A percentile compares a stretch with the other conserved stretches of the same genome.
Evolutionary conservation across 2,113 vertebrate genomes (phyloP).

Genomic region (Nibea albiflora): DNA sequence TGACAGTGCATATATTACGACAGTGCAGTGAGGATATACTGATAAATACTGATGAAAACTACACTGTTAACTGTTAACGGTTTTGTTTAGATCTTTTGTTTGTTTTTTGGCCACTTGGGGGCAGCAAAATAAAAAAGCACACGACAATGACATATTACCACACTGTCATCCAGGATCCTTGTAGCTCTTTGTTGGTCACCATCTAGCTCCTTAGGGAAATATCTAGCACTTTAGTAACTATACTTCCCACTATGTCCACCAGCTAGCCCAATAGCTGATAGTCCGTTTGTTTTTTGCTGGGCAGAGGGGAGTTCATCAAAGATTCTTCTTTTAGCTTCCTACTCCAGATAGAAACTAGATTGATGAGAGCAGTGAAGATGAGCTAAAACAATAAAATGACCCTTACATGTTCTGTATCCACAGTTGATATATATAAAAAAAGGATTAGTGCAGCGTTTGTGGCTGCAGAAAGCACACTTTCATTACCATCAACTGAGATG

Average conservation of each 20-base stretch:
- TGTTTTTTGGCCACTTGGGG: neutral
- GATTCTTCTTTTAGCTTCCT: neutral
- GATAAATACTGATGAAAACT: no score
- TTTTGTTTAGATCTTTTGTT: no score
- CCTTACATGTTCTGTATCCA: no score
- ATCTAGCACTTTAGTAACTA: no score
- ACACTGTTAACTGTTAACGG: no score
- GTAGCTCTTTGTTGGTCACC: neutral
- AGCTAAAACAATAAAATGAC: no score
- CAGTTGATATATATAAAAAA: no score
- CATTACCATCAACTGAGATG: neutral
- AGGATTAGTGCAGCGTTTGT: no score
- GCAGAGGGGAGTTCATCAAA: neutral
- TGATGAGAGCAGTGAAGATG: conserved; percentile 4
- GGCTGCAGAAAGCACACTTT: no score
- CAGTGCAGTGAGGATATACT: no score
- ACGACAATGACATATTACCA: neutral
- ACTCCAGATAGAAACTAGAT: neutral
- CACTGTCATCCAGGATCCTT: neutral
- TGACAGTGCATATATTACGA: no score
- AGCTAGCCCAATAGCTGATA: neutral
- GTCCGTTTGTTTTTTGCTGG: neutral
- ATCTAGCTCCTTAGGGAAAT: neutral
- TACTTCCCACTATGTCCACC: neutral
- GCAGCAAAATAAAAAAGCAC: neutral